Evolutionary conservation across 2,888 invertebrate genomes (phyloP), one percentile per base, ranked within the genome.

Genomic region (Drosophila siamana): DNA sequence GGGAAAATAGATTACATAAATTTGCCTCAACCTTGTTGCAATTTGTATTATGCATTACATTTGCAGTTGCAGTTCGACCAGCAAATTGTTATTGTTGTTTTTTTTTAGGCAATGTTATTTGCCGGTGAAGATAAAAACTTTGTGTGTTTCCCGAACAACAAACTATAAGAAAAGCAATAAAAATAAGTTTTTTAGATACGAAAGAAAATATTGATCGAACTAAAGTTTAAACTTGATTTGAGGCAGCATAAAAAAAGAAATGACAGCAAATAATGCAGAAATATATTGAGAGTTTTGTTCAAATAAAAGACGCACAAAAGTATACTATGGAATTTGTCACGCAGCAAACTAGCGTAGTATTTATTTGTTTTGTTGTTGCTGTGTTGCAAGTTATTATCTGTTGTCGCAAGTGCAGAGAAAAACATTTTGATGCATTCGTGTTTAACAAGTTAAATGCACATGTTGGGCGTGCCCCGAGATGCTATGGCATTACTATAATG

Each of bases 391-490:
- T 60, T 60, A 60, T 60, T 60, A 52, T 50, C 44, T 26, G 38
- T 43, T 54, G 44, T 46, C n/a, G n/a, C n/a, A n/a, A n/a, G n/a
- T 16, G 59, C 26, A 13, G 13, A 43, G 26, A 41, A 66, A 41
- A 66, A 59, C 79, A 79, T 74, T 72, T 52, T 65, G 74, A 69
- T 78, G 70, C 84, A 80, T 69, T 72, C 57, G 22, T 86, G 82
- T 84, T 66, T 52, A 69, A 83, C 82, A 86, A 75, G 84, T 55
- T 67, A 73, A 73, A 86, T 82, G 65, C 84, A 84, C 87, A 84
- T 80, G 85, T 71, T 78, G 59, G 61, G 76, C 56, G 76, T 76
- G 80, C 48, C 70, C 46, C 4, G 56, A 33, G 33, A 56, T 43
- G 47, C 50, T 30, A 13, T 41, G 16, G 43, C 33, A 63, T 63